Base-by-base conservation (phyloP, 2,113 vertebrate species). In the Hemiscyllium ocellatum region DNA sequence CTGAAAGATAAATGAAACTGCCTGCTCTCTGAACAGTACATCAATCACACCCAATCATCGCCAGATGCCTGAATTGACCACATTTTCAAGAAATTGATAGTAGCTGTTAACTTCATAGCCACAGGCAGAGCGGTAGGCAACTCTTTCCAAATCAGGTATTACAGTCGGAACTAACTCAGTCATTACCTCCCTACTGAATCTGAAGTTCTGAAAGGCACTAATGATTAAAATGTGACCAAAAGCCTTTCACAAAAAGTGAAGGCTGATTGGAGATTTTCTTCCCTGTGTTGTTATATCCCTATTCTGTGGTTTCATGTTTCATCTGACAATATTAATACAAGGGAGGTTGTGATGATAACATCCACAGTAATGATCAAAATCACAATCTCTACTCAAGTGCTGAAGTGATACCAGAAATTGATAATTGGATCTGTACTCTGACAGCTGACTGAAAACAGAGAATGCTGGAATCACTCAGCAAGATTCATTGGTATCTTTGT, bases 1-100 rank as follows among this genome's bases (percentile, higher is more conserved):
- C 19, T 61, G 87, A 90, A 90, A 33, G 52, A 90, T 90, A 90
- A 90, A 90, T 90, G 87, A 90, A 90, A 15, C 87, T 61, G 87
- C 87, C 87, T 90, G 52, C 87, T 15, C 29, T 61, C 52, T 61
- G 87, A 90, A 90, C 52, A 90, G 87, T 90, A 33, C 50, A 90
- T 90, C 87, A 90, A 90, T 90, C 89, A 93, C 17, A 6, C 66
- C 61, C 89, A 93, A 93, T 93, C 65, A 93, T 66, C n/a, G 3
- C 33, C n/a, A 3, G 29, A 68, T 68, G 17, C 7, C 89, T 66
- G 61, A 68, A 93, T 66, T 68, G 52, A 90, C 87, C 52, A 90
- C 52, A 65, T 61, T 90, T 66, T 29, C 89, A 66, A 93, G 1
- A 66, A 93, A 93, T 66, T 66, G 33, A 66, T 66, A 66, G 89